Conservation (phyloP, 2,797 vertebrate species). For the Stomatorhinus walkeri region DNA sequence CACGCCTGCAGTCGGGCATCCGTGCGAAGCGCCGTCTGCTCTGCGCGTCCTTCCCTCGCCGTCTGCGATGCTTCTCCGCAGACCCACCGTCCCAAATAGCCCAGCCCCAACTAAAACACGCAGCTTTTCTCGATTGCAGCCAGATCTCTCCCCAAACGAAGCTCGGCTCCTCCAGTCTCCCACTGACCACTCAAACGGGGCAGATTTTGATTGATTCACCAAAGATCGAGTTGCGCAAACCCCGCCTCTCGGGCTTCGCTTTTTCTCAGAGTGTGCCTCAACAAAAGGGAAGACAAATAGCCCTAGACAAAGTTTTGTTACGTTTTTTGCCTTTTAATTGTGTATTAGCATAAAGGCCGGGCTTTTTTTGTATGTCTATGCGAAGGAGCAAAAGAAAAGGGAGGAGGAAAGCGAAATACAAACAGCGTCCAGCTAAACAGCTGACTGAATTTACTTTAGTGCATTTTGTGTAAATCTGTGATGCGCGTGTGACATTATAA, state of each 20-base stretch:
- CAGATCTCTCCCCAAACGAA: conserved; percentile 73
- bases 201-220: conserved; percentile 51
- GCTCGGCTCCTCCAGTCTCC: conserved; percentile 71
- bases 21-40: conserved; percentile 38
- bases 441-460: background rate
- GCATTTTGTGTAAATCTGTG: background rate
- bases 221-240: conserved; percentile 38
- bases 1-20: conserved; percentile 38
- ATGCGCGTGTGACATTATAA: background rate
- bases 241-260: conserved; percentile 48
- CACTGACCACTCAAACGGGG: conserved; percentile 55
- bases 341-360: conserved; percentile 9
- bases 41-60: conserved; percentile 33
- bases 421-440: background rate
- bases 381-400: background rate
- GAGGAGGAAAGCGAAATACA: background rate
- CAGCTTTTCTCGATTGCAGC: conserved; percentile 68
- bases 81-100: conserved; percentile 59
- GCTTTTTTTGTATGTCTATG: background rate
- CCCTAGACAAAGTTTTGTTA: conserved; percentile 44
- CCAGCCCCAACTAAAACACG: conserved; percentile 59
- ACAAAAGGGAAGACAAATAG: conserved; percentile 57
- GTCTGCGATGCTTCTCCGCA: conserved; percentile 54
- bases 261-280: conserved; percentile 47
- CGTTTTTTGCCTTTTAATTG: conserved; percentile 22